Percentiles rank a stretch among this genome's conserved stretches.
Evolutionary conservation across 2,797 vertebrate genomes (phyloP).

Genomic region (Anableps anableps): DNA sequence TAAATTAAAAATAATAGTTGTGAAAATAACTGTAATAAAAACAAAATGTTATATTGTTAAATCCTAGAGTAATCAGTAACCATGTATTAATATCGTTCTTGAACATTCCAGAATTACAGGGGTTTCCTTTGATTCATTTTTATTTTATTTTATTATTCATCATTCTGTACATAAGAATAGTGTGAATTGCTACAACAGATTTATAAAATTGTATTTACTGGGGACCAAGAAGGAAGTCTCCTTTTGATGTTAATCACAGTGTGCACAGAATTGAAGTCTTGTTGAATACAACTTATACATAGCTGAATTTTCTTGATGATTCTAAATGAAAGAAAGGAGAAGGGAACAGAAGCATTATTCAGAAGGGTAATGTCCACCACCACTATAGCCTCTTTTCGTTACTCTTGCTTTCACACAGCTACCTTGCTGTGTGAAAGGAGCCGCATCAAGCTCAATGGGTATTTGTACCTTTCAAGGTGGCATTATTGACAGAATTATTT

Average conservation of each 20-base stretch:
- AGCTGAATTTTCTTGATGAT: neutral
- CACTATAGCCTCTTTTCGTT: neutral
- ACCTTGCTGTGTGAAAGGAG: slow-evolving; percentile 10
- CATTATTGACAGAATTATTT: slow-evolving; percentile 34
- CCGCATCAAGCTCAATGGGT: slow-evolving; percentile 13
- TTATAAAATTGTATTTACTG: neutral
- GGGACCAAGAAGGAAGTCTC: slow-evolving; percentile 1
- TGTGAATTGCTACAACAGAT: neutral
- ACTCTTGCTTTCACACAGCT: neutral
- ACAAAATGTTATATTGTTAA: neutral
- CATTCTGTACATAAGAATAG: too few relatives aligned
- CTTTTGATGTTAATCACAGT: neutral
- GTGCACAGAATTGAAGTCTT: neutral
- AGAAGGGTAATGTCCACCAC: neutral
- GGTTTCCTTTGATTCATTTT: too few relatives aligned
- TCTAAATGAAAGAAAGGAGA: slow-evolving; percentile 3
- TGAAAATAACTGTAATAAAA: neutral
- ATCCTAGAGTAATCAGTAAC: neutral
- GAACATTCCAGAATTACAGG: neutral
- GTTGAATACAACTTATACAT: neutral
- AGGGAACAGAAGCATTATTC: slow-evolving; percentile 12
- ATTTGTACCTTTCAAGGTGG: slow-evolving; percentile 31
- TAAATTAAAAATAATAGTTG: neutral
- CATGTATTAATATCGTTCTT: neutral
- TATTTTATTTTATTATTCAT: too few relatives aligned